These are phyloP conservation scores for Silurus meridionalis DNA, from an alignment of 2,113 vertebrate species.

Conservation along the genomic window DNA sequence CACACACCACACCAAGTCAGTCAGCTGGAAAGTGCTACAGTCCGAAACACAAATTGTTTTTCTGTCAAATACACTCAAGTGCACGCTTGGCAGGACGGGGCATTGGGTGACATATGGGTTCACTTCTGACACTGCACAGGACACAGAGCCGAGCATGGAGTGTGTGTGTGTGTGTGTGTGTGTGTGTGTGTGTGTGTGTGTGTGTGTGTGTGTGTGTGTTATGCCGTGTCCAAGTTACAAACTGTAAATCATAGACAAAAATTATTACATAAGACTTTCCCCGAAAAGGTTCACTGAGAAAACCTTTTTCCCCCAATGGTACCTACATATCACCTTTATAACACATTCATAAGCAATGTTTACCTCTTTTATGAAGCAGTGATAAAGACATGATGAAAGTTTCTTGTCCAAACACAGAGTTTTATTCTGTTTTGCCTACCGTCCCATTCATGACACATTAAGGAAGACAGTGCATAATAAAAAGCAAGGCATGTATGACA, in stretches of 20 bases:
- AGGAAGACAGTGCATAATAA: neutral
- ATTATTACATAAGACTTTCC: neutral
- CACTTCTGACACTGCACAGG: conserved; percentile 64
- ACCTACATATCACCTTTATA: neutral
- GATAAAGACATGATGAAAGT: neutral
- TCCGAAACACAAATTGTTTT: conserved; percentile 49
- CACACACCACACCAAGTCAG: conserved; percentile 46
- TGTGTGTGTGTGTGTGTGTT: too few relatives aligned
- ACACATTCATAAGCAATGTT: neutral
- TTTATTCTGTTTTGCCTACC: neutral
- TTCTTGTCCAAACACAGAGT: neutral
- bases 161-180: conserved; percentile 22
- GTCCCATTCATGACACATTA: neutral
- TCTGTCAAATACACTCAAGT: conserved; percentile 59
- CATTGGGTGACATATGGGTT: conserved; percentile 72
- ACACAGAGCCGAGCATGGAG: conserved; percentile 65
- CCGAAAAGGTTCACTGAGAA: neutral
- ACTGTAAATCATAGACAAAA: neutral
- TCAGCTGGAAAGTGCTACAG: conserved; percentile 50
- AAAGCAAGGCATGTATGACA: neutral
- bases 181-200: conserved; percentile 27
- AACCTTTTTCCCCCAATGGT: neutral
- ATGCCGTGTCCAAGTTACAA: neutral
- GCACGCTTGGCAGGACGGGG: conserved; percentile 66
- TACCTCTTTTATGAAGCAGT: neutral